Percentiles rank a stretch among this genome's conserved stretches.
Conservation (phyloP, 2,113 vertebrate genomes). For the Onychostoma macrolepis region DNA sequence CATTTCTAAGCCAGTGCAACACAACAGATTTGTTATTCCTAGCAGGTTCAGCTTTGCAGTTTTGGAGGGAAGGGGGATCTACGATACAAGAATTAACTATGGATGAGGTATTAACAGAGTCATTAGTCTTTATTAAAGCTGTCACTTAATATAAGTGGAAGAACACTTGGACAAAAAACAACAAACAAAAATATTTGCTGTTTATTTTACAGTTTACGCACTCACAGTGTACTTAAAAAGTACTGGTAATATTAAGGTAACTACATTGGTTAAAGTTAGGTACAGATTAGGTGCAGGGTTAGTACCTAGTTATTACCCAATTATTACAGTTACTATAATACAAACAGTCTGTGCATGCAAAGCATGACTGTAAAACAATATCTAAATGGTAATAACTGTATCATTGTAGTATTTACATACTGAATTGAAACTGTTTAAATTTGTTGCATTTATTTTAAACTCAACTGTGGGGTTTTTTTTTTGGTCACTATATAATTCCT, state of each 20-base stretch:
- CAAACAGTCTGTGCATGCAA: not conserved
- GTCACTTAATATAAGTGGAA: not conserved
- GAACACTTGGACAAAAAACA: not conserved
- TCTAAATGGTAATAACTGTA: not conserved
- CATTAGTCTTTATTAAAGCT: slow-evolving; percentile 5
- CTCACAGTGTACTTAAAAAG: not conserved
- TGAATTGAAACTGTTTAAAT: not conserved
- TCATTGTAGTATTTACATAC: not conserved
- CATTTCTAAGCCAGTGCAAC: slow-evolving; percentile 73
- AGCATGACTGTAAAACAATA: not conserved
- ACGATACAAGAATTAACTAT: not conserved
- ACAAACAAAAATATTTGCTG: not conserved
- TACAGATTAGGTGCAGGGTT: not conserved
- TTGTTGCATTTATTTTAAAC: not conserved
- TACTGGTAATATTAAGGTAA: not conserved
- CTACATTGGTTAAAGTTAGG: not conserved
- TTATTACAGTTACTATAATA: not conserved
- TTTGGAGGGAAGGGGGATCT: not conserved
- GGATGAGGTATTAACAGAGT: not conserved
- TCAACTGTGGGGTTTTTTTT: not conserved
- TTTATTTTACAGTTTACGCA: not conserved
- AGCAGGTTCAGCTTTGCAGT: not conserved
- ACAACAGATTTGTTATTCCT: slow-evolving; percentile 68
- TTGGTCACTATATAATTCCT: not conserved
- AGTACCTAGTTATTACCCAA: not conserved